Percentiles rank a stretch among this genome's conserved stretches.
Conservation (phyloP, 2,888 invertebrate genomes). For the Drosophila differens region DNA sequence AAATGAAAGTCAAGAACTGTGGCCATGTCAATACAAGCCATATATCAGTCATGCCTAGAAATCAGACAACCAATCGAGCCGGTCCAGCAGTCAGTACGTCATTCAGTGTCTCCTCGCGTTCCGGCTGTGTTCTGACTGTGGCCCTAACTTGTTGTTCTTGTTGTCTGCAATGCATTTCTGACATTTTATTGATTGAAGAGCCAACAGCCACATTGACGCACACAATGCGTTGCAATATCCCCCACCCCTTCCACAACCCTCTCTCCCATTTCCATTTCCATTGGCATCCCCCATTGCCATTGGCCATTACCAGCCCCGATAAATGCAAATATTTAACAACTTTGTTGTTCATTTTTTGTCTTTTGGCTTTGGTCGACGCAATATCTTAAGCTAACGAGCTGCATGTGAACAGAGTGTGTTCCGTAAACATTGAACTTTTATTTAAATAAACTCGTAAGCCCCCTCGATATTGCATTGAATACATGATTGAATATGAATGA, state of each 20-base stretch:
- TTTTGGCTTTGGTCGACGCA: slow-evolving; percentile 28
- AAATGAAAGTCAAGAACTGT: slow-evolving; percentile 80
- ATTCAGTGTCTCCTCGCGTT: slow-evolving; percentile 52
- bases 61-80: slow-evolving; percentile 62
- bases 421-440: slow-evolving; percentile 72
- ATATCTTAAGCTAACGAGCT: slow-evolving; percentile 62
- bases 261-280: background rate
- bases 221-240: slow-evolving; percentile 43
- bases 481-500: slow-evolving; percentile 77
- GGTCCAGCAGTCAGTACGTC: slow-evolving; percentile 67
- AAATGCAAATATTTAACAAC: slow-evolving; percentile 75
- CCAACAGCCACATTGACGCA: slow-evolving; percentile 65
- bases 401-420: slow-evolving; percentile 36
- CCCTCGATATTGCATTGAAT: slow-evolving; percentile 65
- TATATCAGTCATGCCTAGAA: slow-evolving; percentile 76
- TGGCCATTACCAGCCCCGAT: slow-evolving; percentile 24
- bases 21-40: slow-evolving; percentile 80
- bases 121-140: slow-evolving; percentile 12
- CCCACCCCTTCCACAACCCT: background rate
- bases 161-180: slow-evolving; percentile 74
- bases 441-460: slow-evolving; percentile 60
- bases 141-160: slow-evolving; percentile 10
- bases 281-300: background rate
- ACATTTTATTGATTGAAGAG: slow-evolving; percentile 80
- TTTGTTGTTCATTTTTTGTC: slow-evolving; percentile 20